Evolutionary conservation across 2,113 vertebrate genomes (phyloP), one percentile per base, ranked within the genome.

Genomic region (Delphinapterus leucas): DNA sequence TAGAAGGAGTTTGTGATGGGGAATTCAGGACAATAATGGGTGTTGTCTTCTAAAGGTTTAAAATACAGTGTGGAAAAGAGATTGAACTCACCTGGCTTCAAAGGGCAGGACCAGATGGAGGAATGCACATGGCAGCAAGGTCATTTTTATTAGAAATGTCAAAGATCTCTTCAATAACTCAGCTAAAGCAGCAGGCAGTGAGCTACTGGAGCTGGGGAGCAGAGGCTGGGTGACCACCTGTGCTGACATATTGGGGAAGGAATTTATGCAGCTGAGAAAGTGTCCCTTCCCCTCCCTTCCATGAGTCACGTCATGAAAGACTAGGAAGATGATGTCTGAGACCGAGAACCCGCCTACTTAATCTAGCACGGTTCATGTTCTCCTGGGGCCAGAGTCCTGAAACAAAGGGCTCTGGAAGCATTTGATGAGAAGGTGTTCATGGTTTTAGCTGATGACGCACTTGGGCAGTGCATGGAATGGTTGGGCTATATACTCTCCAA

Each of bases 281-380:
- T 5, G 0, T 28, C 77, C 26, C 49, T 92, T 85, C 38, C 25
- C 58, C 68, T 73, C 36, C 53, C 53, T 53, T 53, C 53, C 53
- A 15, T 13, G 18, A 80, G 71, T 38, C 4, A 1, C 9, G 2
- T 58, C 44, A 31, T 9, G 33, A 10, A 1, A 63, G 31, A 61
- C 26, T 23, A 0, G 4, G 36, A 74, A 55, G 76, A 47, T 44
- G 26, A 12, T 2, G 28, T 2, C 60, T 86, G 47, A 70, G 68
- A 53, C 73, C 3, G 2, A 5, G 26, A 33, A 3, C 36, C n/a
- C 0, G 0, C 28, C 20, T 11, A 47, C 8, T 33, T 63, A 15
- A 2, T 53, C 26, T 60, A 71, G n/a, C 25, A 21, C n/a, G 2
- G 6, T 21, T 77, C 26, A 9, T 17, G 33, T 0, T 55, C 33